Conservation (phyloP, 2,888 invertebrate species). For the Marronus borbonicus region DNA sequence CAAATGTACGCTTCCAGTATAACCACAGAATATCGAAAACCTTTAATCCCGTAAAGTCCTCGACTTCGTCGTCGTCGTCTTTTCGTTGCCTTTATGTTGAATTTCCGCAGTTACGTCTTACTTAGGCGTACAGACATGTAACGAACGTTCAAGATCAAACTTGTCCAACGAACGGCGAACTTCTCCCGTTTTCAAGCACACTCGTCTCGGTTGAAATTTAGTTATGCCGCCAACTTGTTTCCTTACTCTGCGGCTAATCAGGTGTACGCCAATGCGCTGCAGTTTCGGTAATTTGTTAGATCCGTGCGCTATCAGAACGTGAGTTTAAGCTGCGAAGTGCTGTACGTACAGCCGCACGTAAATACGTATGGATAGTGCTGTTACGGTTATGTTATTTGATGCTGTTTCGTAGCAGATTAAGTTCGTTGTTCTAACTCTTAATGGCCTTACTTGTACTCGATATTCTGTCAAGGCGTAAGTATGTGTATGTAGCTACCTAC, state of each 20-base stretch:
- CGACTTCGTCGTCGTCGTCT: constrained; percentile 47
- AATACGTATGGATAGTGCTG: not conserved
- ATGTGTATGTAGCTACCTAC: not conserved
- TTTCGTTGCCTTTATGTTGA: constrained; percentile 55
- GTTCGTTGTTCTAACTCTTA: not conserved
- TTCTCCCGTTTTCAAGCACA: not conserved
- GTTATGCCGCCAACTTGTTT: constrained; percentile 43
- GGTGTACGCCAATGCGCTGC: constrained; percentile 38
- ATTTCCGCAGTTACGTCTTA: constrained; percentile 58
- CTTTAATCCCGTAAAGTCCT: constrained; percentile 58
- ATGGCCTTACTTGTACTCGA: not conserved
- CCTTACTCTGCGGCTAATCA: constrained; percentile 40
- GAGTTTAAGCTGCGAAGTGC: constrained; percentile 11
- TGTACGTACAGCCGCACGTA: not conserved
- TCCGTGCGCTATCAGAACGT: constrained; percentile 9
- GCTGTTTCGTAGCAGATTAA: not conserved
- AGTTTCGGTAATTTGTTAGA: constrained; percentile 42
- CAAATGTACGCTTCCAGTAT: constrained; percentile 56
- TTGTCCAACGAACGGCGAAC: constrained; percentile 38
- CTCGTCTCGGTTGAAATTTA: constrained; percentile 28
- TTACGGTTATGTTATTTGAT: not conserved
- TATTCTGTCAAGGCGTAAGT: not conserved
- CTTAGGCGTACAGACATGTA: constrained; percentile 51
- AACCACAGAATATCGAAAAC: constrained; percentile 61
- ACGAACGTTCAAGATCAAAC: constrained; percentile 50